phyloP scores from a whole-genome alignment of 2,888 invertebrate genomes.

The Perizoma flavofasciatum region DNA sequence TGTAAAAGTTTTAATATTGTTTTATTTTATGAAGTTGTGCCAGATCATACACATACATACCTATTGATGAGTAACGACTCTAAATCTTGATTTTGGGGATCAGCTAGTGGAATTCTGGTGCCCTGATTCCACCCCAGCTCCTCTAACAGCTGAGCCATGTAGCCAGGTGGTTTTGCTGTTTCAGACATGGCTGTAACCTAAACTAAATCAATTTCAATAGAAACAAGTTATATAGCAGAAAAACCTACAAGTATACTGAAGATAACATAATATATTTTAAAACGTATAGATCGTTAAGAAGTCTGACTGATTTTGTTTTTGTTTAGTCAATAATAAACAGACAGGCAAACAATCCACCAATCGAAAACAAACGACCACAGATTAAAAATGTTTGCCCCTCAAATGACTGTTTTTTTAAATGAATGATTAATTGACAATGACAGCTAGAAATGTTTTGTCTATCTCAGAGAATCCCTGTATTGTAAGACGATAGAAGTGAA shows the following conservation, averaged over 20 bases:
- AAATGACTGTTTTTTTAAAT: constrained; percentile 12
- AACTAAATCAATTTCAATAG: constrained; percentile 3
- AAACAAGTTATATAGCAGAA: constrained; percentile 8
- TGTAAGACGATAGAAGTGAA: too few species aligned
- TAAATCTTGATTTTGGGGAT: constrained; percentile 85
- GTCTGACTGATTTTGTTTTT: constrained; percentile 7
- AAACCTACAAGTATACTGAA: constrained; percentile 6
- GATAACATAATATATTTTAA: constrained; percentile 2
- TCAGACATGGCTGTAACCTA: constrained; percentile 52
- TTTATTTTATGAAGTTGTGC: too few species aligned
- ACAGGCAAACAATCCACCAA: constrained; percentile 43
- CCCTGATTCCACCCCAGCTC: constrained; percentile 90
- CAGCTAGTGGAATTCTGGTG: constrained; percentile 91
- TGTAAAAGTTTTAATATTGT: too few species aligned
- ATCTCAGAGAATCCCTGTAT: too few species aligned
- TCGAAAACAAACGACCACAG: constrained; percentile 45
- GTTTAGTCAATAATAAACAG: constrained; percentile 47
- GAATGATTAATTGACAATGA: constrained; percentile 13
- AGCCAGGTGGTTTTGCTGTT: constrained; percentile 57
- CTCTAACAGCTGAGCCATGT: constrained; percentile 86
- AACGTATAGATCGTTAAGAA: constrained; percentile 1
- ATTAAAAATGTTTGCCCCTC: too few species aligned
- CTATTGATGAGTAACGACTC: constrained; percentile 67
- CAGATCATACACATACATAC: constrained; percentile 42
- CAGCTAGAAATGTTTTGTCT: too few species aligned